Conservation (phyloP, 2,113 vertebrate species). For the Toxotes chatareus region DNA sequence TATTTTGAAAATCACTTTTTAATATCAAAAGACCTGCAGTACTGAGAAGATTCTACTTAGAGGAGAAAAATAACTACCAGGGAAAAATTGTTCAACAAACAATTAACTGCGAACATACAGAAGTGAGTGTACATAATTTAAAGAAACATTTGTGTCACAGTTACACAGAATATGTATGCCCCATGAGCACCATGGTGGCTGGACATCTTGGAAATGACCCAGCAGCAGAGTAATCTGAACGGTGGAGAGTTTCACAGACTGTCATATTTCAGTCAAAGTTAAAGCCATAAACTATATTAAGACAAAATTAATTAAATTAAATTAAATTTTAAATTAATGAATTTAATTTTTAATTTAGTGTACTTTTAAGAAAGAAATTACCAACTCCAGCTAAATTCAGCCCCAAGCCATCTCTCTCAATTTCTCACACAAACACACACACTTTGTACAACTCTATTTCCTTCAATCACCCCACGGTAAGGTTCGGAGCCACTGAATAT, state of each 20-base stretch:
- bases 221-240: too few species aligned
- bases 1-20: too few species aligned
- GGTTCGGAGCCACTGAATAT: background rate
- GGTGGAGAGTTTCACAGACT: background rate
- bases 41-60: too few species aligned
- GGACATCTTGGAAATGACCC: background rate
- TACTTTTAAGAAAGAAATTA: background rate
- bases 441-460: constrained; percentile 11
- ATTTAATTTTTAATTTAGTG: background rate
- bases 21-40: too few species aligned
- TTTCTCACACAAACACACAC: constrained; percentile 1
- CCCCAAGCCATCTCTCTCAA: background rate
- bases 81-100: background rate
- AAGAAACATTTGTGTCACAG: background rate
- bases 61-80: too few species aligned
- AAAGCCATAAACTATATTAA: background rate
- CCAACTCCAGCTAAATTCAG: background rate
- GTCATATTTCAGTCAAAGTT: constrained; percentile 3
- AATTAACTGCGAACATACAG: background rate
- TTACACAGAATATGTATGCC: background rate
- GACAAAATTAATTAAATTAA: background rate
- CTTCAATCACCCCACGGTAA: constrained; percentile 4
- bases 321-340: background rate
- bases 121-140: constrained; percentile 12
- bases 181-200: background rate